Conservation (phyloP, 2,113 vertebrate species). For the Clarias gariepinus region DNA sequence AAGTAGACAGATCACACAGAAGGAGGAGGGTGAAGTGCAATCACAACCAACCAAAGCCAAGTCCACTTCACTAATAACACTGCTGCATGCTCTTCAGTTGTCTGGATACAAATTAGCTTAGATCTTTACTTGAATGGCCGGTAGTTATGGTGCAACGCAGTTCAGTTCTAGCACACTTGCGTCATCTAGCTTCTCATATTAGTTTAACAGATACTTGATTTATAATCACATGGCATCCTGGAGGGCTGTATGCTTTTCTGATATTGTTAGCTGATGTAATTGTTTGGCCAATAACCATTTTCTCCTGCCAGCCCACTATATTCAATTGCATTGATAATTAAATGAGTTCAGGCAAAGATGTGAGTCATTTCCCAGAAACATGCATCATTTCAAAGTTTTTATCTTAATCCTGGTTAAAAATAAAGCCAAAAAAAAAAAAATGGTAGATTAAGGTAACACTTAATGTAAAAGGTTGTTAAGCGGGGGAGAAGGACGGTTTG, state of each 20-base stretch:
- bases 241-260: constrained; percentile 34
- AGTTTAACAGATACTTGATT: constrained; percentile 27
- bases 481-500: not conserved
- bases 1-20: constrained; percentile 36
- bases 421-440: not conserved
- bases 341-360: constrained; percentile 35
- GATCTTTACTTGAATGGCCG: not conserved
- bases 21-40: constrained; percentile 17
- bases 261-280: constrained; percentile 49
- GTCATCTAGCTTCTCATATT: constrained; percentile 40
- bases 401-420: not conserved
- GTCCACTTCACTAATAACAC: constrained; percentile 19
- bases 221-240: constrained; percentile 22
- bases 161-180: constrained; percentile 7
- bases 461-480: not conserved
- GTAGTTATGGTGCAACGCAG: constrained; percentile 17
- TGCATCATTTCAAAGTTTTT: not conserved
- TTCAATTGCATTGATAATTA: constrained; percentile 42
- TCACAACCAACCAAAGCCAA: constrained; percentile 2
- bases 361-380: constrained; percentile 39
- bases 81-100: not conserved
- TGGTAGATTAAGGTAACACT: not conserved
- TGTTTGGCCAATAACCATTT: constrained; percentile 44
- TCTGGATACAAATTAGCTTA: constrained; percentile 23
- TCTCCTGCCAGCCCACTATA: constrained; percentile 36